These are phyloP conservation scores for Sebastolobus alascanus DNA, from an alignment of 2,797 vertebrate species.

Conservation along the genomic window DNA sequence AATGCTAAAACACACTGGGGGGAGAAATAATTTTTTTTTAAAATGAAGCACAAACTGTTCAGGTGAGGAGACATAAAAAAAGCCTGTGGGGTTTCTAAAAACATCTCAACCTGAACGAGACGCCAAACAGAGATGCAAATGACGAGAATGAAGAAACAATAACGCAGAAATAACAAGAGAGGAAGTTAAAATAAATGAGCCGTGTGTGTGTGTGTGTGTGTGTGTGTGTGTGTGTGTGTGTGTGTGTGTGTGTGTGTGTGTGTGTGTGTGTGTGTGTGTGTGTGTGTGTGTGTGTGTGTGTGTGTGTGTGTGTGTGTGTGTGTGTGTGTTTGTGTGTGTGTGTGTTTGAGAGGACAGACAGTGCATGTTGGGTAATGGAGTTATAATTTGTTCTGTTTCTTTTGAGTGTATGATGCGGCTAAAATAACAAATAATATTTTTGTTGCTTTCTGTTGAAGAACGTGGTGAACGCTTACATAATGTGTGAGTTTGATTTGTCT, in stretches of 20 bases:
- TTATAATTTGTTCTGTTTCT: background rate
- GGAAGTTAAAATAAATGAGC: background rate
- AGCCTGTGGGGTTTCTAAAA: constrained; percentile 37
- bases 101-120: constrained; percentile 18
- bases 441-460: background rate
- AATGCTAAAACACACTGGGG: constrained; percentile 14
- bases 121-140: constrained; percentile 31
- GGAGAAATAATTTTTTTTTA: no score
- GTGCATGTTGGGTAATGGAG: background rate
- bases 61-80: constrained; percentile 41
- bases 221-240: no score
- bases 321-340: background rate
- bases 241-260: no score
- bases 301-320: no score
- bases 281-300: no score
- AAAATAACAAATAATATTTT: background rate
- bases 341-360: background rate
- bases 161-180: background rate
- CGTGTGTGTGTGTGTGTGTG: no score
- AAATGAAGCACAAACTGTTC: constrained; percentile 44
- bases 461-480: background rate
- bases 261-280: no score
- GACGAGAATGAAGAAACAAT: background rate
- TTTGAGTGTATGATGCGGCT: background rate
- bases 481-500: background rate